Percentiles rank a stretch among this genome's conserved stretches.
Conservation (phyloP, 2,797 vertebrate genomes). For the Pelochelys cantorii region DNA sequence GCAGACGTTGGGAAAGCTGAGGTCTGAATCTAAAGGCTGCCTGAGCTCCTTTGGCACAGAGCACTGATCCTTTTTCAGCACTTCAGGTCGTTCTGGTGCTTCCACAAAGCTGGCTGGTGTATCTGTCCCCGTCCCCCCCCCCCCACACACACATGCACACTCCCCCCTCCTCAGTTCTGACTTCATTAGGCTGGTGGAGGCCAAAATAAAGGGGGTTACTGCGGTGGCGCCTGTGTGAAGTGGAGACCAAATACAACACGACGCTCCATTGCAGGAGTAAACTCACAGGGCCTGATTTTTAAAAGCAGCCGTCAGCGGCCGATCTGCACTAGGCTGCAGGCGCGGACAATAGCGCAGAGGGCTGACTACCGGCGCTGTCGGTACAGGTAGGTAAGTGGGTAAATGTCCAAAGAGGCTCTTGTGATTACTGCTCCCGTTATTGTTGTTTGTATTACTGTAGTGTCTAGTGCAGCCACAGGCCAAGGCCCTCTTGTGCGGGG, state of each 20-base stretch:
- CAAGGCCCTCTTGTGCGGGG: background rate
- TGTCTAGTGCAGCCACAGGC: background rate
- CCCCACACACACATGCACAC: no score
- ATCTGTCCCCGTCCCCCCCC: background rate
- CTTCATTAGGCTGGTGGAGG: constrained; percentile 1
- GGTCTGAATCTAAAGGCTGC: background rate
- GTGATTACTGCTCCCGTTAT: background rate
- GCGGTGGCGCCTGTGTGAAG: background rate
- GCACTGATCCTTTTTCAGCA: background rate
- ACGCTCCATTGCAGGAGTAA: background rate
- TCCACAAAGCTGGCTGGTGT: background rate
- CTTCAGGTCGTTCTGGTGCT: background rate
- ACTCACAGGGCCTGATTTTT: background rate
- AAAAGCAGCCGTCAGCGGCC: background rate
- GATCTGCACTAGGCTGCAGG: background rate
- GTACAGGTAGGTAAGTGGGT: background rate
- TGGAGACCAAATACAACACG: background rate
- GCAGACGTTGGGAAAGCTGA: background rate
- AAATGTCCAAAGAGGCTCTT: background rate
- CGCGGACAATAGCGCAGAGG: background rate
- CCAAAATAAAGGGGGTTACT: background rate
- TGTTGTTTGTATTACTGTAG: background rate
- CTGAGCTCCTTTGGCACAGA: background rate
- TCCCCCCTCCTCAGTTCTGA: background rate
- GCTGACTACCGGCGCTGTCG: background rate